Evolutionary conservation across 2,113 vertebrate genomes (phyloP).

Genomic region (human): GRCh38 chr5:10415501-10416000

Average conservation of each 20-base stretch:
- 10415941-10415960: no score
- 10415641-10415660: constrained; percentile 98
- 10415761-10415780: neutral
- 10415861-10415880: neutral
- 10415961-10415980: no score
- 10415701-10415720: neutral
- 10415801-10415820: neutral
- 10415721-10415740: neutral
- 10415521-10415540: constrained; percentile 97
- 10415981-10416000: no score
- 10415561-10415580: constrained; percentile 98
- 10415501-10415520: constrained; percentile 99
- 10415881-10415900: neutral
- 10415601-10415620: constrained; percentile 99
- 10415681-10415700: neutral
- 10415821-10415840: neutral
- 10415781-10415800: neutral
- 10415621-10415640: constrained; percentile 96
- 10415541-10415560: constrained; percentile 98
- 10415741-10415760: neutral
- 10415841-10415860: neutral
- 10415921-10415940: no score
- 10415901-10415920: no score
- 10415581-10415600: constrained; percentile 94
- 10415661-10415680: constrained; percentile 93